Percentiles rank a stretch among this genome's conserved stretches.
phyloP scores from a whole-genome alignment of 2,797 vertebrate genomes.

The Pagetopsis macropterus region DNA sequence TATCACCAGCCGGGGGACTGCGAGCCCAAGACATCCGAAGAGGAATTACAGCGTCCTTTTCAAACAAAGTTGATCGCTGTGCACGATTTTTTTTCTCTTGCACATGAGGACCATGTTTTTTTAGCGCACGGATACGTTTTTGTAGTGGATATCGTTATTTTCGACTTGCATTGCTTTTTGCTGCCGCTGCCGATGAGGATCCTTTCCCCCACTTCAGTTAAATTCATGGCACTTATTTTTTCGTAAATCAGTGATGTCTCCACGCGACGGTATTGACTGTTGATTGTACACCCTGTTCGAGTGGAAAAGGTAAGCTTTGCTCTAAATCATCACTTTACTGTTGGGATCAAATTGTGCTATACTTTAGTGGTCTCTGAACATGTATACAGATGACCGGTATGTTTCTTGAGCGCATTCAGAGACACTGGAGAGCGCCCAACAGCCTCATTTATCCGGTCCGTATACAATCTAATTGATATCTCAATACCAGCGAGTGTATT shows the following conservation, averaged over 20 bases:
- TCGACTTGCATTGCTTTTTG: slow-evolving; percentile 60
- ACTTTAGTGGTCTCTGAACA: slow-evolving; percentile 24
- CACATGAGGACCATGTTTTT: slow-evolving; percentile 76
- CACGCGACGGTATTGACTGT: slow-evolving; percentile 79
- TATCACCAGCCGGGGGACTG: slow-evolving; percentile 77
- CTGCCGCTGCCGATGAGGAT: slow-evolving; percentile 75
- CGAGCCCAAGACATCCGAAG: slow-evolving; percentile 72
- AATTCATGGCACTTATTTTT: slow-evolving; percentile 79
- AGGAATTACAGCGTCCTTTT: slow-evolving; percentile 80
- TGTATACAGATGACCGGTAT: slow-evolving; percentile 12
- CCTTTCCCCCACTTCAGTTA: slow-evolving; percentile 73
- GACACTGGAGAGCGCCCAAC: slow-evolving; percentile 33
- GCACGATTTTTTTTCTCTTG: slow-evolving; percentile 52
- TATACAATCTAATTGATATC: slow-evolving; percentile 45
- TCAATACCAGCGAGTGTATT: slow-evolving; percentile 22
- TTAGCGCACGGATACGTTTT: slow-evolving; percentile 83
- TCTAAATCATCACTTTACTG: slow-evolving; percentile 19
- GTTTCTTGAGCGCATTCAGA: slow-evolving; percentile 38
- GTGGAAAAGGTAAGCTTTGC: slow-evolving; percentile 80
- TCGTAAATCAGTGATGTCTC: slow-evolving; percentile 82
- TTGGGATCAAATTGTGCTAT: slow-evolving; percentile 20
- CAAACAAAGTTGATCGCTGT: slow-evolving; percentile 76
- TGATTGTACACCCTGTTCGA: slow-evolving; percentile 71
- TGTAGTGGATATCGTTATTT: slow-evolving; percentile 78
- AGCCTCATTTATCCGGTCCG: slow-evolving; percentile 44